A percentile compares a stretch with the other conserved stretches of the same genome.
phyloP scores from a whole-genome alignment of 2,888 invertebrate genomes.

The Stomorhina lunata region DNA sequence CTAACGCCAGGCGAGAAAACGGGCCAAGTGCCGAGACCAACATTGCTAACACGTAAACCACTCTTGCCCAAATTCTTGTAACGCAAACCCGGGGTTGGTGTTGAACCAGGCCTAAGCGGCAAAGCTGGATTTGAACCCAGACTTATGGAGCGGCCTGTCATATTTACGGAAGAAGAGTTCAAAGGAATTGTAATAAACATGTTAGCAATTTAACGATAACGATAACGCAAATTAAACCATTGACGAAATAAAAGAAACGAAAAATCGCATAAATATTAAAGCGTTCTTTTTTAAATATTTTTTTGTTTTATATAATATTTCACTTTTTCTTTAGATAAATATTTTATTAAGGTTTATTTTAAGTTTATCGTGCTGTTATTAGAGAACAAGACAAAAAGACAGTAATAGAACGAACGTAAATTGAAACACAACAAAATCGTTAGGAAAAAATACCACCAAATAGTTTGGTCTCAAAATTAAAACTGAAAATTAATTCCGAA shows the following conservation, averaged over 20 bases:
- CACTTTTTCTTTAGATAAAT: background rate
- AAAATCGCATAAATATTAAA: background rate
- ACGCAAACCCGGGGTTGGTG: conserved; percentile 91
- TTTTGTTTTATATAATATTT: background rate
- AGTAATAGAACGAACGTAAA: background rate
- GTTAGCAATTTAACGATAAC: conserved; percentile 28
- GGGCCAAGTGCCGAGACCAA: conserved; percentile 96
- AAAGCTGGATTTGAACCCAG: conserved; percentile 81
- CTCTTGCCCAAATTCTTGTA: conserved; percentile 97
- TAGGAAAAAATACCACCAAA: conserved; percentile 19
- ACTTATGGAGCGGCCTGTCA: conserved; percentile 79
- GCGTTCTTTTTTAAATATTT: conserved; percentile 4
- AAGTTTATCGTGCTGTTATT: conserved; percentile 23
- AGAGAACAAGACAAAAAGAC: conserved; percentile 30
- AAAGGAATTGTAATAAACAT: conserved; percentile 48
- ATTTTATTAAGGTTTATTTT: background rate
- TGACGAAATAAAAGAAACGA: conserved; percentile 5
- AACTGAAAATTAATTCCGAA: conserved; percentile 47
- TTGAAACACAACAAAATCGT: conserved; percentile 19
- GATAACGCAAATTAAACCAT: conserved; percentile 6
- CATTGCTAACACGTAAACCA: conserved; percentile 95
- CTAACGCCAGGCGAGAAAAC: conserved; percentile 88
- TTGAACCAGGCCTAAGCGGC: conserved; percentile 81
- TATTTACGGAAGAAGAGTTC: conserved; percentile 19
- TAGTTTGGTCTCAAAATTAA: conserved; percentile 18